Evolutionary conservation across 1,140 invertebrate genomes (phyloP).

Genomic region (Coelopa frigida): DNA sequence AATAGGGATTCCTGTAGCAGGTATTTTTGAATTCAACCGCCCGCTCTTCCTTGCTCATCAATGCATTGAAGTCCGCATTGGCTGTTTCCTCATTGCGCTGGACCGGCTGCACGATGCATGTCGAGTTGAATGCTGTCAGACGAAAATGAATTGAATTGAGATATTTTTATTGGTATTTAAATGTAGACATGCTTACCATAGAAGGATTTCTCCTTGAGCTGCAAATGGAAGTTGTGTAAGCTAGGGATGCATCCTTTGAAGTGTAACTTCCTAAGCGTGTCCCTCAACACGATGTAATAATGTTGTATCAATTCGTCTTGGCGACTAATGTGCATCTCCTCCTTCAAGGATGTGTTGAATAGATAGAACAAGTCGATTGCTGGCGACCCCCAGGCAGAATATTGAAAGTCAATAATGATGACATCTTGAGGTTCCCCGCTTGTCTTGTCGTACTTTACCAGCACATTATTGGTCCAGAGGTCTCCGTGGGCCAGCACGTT

Average conservation of each 20-base stretch:
- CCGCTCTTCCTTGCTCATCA: constrained; percentile 36
- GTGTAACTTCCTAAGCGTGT: constrained; percentile 23
- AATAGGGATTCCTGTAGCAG: constrained; percentile 27
- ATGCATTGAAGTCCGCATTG: constrained; percentile 36
- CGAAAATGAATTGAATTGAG: constrained; percentile 4
- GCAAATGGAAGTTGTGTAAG: constrained; percentile 26
- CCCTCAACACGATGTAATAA: constrained; percentile 29
- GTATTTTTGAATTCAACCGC: constrained; percentile 30
- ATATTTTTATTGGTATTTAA: background rate
- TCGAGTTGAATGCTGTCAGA: constrained; percentile 27
- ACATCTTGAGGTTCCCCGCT: constrained; percentile 46
- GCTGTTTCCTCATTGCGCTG: constrained; percentile 31
- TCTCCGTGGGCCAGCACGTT: constrained; percentile 60
- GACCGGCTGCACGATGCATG: constrained; percentile 33
- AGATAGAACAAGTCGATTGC: constrained; percentile 39
- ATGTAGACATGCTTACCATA: constrained; percentile 22
- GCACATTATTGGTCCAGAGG: constrained; percentile 60
- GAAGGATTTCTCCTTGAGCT: constrained; percentile 31
- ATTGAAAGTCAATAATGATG: constrained; percentile 43
- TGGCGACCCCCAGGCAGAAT: constrained; percentile 39
- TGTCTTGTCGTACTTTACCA: constrained; percentile 53
- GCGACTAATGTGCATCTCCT: constrained; percentile 23
- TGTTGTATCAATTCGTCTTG: constrained; percentile 30
- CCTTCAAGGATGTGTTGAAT: constrained; percentile 35
- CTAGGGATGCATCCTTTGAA: constrained; percentile 30